Evolutionary conservation across 2,113 vertebrate species (phyloP).

Genomic region (Pteruthius melanotis): DNA sequence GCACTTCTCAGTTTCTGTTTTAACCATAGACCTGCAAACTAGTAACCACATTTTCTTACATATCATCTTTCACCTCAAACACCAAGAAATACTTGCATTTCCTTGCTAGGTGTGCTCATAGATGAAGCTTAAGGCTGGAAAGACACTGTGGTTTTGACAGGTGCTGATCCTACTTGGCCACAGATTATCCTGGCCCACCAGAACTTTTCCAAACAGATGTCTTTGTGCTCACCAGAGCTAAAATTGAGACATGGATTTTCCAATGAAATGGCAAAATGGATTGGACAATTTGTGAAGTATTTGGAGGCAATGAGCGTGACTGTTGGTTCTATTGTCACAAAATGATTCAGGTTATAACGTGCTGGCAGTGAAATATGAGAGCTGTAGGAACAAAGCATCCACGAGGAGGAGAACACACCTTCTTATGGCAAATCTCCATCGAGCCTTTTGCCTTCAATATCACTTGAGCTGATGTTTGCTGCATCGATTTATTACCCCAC

Average conservation of each 20-base stretch:
- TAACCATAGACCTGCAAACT: neutral
- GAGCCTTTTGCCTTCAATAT: neutral
- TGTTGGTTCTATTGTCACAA: neutral
- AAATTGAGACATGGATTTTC: neutral
- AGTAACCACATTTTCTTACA: neutral
- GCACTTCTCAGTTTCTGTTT: neutral
- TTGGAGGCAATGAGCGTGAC: neutral
- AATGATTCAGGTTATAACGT: neutral
- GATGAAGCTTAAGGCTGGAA: neutral
- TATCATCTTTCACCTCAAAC: neutral
- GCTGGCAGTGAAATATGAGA: neutral
- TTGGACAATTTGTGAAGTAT: neutral
- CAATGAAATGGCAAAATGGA: slow-evolving; percentile 12
- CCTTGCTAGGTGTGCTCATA: neutral
- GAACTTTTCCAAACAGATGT: neutral
- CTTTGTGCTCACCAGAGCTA: neutral
- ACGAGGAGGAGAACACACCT: neutral
- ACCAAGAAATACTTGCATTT: neutral
- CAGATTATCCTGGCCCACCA: neutral
- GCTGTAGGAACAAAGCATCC: neutral
- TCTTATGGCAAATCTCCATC: neutral
- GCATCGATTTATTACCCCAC: neutral
- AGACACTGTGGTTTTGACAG: neutral
- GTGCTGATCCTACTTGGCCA: neutral
- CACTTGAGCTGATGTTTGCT: neutral